A percentile compares a stretch with the other conserved stretches of the same genome.
phyloP scores from a whole-genome alignment of 64 coral and sea anemone species.

The Exaiptasia diaphana region DNA sequence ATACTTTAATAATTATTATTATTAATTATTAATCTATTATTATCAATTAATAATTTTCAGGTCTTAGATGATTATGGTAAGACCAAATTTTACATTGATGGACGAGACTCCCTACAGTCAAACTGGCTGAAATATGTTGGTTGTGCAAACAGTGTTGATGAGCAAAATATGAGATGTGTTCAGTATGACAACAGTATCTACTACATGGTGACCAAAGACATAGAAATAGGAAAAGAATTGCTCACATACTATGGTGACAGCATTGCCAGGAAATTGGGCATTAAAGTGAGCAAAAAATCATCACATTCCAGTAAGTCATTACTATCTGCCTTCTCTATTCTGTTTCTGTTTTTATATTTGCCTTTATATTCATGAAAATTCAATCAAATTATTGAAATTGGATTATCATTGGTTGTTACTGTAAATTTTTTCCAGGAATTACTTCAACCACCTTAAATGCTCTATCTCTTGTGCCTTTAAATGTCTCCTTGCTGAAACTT shows the following conservation, averaged over 20 bases:
- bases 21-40: too few relatives aligned
- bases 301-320: neutral
- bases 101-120: slow-evolving; percentile 85
- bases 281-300: slow-evolving; percentile 32
- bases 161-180: slow-evolving; percentile 85
- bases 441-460: too few relatives aligned
- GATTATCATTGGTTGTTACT: too few relatives aligned
- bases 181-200: slow-evolving; percentile 97
- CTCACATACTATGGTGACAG: slow-evolving; percentile 76
- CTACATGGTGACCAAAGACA: slow-evolving; percentile 87
- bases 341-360: neutral
- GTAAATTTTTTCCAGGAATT: too few relatives aligned
- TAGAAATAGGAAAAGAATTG: slow-evolving; percentile 75
- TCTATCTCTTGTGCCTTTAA: too few relatives aligned
- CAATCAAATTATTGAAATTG: neutral
- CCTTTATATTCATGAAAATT: neutral
- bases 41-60: too few relatives aligned
- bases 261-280: slow-evolving; percentile 64
- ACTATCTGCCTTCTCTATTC: neutral
- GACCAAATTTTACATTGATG: slow-evolving; percentile 71
- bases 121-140: slow-evolving; percentile 94
- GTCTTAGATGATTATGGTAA: slow-evolving; percentile 96
- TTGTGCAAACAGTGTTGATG: slow-evolving; percentile 26
- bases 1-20: too few relatives aligned
- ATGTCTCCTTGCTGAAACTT: too few relatives aligned